Conservation (phyloP, 2,797 vertebrate genomes). For the Neostethus bicornis region DNA sequence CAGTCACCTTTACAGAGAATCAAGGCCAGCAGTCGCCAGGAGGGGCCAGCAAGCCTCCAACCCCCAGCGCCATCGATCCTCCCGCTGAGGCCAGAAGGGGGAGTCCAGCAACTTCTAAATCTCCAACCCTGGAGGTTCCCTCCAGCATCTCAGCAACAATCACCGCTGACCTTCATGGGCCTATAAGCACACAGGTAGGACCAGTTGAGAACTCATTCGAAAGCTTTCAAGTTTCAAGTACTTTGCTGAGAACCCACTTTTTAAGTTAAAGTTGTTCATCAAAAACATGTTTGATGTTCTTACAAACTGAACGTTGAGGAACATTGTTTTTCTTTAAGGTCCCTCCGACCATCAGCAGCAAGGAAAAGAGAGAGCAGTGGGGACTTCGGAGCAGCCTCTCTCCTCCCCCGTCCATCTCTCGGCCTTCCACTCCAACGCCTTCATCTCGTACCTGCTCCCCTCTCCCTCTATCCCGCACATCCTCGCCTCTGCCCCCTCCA, state of each 20-base stretch:
- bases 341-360: slow-evolving; percentile 59
- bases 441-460: slow-evolving; percentile 66
- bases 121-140: slow-evolving; percentile 70
- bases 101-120: slow-evolving; percentile 67
- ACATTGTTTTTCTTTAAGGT: slow-evolving; percentile 50
- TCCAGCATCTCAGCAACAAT: slow-evolving; percentile 65
- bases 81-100: slow-evolving; percentile 62
- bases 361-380: slow-evolving; percentile 77
- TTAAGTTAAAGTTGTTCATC: too few relatives aligned
- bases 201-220: neutral
- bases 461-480: slow-evolving; percentile 61
- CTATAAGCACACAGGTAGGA: slow-evolving; percentile 79
- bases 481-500: slow-evolving; percentile 74
- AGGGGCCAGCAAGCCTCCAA: slow-evolving; percentile 35
- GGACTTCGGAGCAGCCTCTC: slow-evolving; percentile 78
- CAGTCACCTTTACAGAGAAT: slow-evolving; percentile 93
- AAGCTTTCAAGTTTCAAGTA: too few relatives aligned
- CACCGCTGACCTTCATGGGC: slow-evolving; percentile 84
- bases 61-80: slow-evolving; percentile 42
- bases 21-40: slow-evolving; percentile 75
- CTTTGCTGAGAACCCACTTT: too few relatives aligned
- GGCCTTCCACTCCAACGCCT: slow-evolving; percentile 65
- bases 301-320: slow-evolving; percentile 3
- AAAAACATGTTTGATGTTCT: neutral
- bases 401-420: slow-evolving; percentile 71